Percentiles rank a stretch among this genome's conserved stretches.
Evolutionary conservation across 2,113 vertebrate species (phyloP).

Genomic region (Pollimyrus isidori): DNA sequence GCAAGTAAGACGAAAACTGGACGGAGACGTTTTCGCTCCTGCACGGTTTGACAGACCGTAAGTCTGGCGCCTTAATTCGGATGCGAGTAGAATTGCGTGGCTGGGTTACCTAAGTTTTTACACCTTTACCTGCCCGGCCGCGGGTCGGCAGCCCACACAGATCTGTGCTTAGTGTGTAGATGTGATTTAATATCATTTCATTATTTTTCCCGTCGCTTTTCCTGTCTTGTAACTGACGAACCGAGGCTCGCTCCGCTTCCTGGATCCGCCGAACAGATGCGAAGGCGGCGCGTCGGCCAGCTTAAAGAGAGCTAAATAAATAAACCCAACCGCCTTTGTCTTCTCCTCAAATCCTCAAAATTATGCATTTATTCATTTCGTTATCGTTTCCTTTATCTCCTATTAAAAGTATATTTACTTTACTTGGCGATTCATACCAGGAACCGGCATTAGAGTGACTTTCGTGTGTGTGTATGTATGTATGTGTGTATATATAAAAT

Average conservation of each 20-base stretch:
- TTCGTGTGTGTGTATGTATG: background rate
- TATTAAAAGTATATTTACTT: background rate
- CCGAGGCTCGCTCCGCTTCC: background rate
- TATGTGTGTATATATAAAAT: no score
- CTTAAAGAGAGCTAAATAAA: background rate
- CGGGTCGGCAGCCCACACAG: background rate
- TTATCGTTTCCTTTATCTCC: slow-evolving; percentile 15
- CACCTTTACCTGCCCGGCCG: background rate
- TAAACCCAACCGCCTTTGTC: background rate
- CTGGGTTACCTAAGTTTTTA: background rate
- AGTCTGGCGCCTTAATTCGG: background rate
- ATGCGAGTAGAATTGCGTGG: background rate
- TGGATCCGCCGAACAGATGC: background rate
- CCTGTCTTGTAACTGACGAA: background rate
- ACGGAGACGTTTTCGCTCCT: background rate
- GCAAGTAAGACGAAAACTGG: background rate
- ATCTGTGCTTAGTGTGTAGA: background rate
- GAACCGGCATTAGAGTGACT: slow-evolving; percentile 35
- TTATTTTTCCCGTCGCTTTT: background rate
- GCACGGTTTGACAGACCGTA: background rate
- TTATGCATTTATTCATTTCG: slow-evolving; percentile 18
- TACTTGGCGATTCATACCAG: slow-evolving; percentile 40
- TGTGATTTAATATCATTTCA: background rate
- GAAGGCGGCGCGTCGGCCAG: background rate
- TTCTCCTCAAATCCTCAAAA: background rate